These are phyloP conservation scores for Drosophila mayaguana DNA, from an alignment of 2,888 invertebrate genomes.

Conservation along the genomic window DNA sequence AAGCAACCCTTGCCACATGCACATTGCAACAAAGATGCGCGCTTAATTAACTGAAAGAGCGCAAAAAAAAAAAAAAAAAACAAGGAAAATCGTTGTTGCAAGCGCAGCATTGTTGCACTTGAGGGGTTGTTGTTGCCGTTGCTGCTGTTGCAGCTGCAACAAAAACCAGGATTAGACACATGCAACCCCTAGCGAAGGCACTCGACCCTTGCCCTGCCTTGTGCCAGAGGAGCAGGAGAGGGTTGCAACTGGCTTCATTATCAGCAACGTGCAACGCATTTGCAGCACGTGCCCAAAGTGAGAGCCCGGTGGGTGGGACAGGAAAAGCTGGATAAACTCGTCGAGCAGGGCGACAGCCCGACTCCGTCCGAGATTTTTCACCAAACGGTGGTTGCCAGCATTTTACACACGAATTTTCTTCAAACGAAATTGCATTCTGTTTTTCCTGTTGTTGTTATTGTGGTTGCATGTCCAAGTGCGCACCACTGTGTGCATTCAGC, in stretches of 20 bases:
- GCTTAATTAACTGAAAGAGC: conserved; percentile 69
- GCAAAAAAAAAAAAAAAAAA: conserved; percentile 12
- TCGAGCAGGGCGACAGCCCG: conserved; percentile 5
- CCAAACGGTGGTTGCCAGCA: conserved; percentile 64
- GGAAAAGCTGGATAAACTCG: conserved; percentile 8
- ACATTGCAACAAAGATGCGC: conserved; percentile 72
- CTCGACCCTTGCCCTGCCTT: conserved; percentile 46
- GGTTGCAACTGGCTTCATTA: conserved; percentile 70
- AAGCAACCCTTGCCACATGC: conserved; percentile 61
- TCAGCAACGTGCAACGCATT: conserved; percentile 55
- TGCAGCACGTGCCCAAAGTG: conserved; percentile 67
- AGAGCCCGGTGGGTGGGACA: background rate
- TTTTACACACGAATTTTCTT: conserved; percentile 58
- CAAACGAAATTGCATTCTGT: conserved; percentile 61
- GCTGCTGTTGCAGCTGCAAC: conserved; percentile 64
- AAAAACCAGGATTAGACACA: conserved; percentile 49
- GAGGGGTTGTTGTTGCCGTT: conserved; percentile 16
- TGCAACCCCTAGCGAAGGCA: conserved; percentile 39
- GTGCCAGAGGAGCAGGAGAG: conserved; percentile 29
- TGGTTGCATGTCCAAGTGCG: conserved; percentile 60
- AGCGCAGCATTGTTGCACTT: conserved; percentile 61
- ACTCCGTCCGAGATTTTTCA: conserved; percentile 63
- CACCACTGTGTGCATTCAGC: conserved; percentile 54
- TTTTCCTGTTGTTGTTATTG: conserved; percentile 34
- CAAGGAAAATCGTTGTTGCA: conserved; percentile 35